phyloP scores from a whole-genome alignment of 2,797 vertebrate genomes.

The Leuciscus waleckii region DNA sequence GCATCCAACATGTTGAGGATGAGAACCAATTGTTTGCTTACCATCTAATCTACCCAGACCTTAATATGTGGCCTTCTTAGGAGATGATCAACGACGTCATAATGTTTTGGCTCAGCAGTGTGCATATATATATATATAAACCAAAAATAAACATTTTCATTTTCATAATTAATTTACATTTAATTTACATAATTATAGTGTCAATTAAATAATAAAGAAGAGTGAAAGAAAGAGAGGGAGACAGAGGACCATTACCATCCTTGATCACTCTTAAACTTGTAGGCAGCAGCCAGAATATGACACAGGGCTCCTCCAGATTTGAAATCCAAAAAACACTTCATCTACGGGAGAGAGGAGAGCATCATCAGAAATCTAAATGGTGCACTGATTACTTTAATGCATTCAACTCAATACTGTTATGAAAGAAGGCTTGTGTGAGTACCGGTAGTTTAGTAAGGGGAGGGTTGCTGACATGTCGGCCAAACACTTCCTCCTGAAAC shows the following conservation, averaged over 20 bases:
- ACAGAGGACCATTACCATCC: conserved; percentile 87
- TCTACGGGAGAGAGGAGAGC: conserved; percentile 74
- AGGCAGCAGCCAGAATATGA: conserved; percentile 96
- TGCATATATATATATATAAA: not conserved
- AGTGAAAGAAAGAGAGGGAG: not conserved
- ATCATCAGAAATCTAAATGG: conserved; percentile 40
- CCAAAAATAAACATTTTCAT: not conserved
- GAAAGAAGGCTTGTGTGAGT: conserved; percentile 40
- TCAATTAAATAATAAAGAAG: not conserved
- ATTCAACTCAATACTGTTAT: not conserved
- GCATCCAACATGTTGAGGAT: too few relatives aligned
- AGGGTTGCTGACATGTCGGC: conserved; percentile 97
- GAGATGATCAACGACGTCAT: too few relatives aligned
- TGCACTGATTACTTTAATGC: not conserved
- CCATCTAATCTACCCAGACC: too few relatives aligned
- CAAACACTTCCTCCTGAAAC: conserved; percentile 98
- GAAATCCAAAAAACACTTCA: conserved; percentile 98
- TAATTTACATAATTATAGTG: not conserved
- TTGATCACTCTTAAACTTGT: conserved; percentile 99
- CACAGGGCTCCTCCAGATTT: conserved; percentile 95
- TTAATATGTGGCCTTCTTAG: too few relatives aligned
- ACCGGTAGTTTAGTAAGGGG: conserved; percentile 95
- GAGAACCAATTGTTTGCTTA: too few relatives aligned
- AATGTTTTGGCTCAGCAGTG: too few relatives aligned
- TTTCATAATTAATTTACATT: not conserved